Evolutionary conservation across 1,140 invertebrate species (phyloP).

Genomic region (Aphelenchoides besseyi): DNA sequence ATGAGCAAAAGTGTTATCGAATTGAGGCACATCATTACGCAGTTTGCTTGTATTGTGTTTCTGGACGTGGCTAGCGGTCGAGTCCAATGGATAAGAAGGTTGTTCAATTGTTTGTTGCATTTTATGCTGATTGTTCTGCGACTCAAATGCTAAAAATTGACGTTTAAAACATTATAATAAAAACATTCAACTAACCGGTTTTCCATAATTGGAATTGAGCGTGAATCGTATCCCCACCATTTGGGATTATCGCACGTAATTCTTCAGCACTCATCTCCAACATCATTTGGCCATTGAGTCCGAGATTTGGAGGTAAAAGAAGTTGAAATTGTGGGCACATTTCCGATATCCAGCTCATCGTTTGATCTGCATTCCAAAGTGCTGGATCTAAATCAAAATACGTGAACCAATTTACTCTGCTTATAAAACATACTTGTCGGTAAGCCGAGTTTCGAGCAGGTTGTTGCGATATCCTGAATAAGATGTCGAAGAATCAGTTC

Average conservation of each 20-base stretch:
- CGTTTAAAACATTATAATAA: not conserved
- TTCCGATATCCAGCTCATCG: slow-evolving; percentile 62
- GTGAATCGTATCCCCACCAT: slow-evolving; percentile 62
- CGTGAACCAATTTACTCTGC: not conserved
- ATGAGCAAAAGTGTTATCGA: not conserved
- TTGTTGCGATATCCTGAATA: slow-evolving; percentile 57
- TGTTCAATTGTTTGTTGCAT: slow-evolving; percentile 4
- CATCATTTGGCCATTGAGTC: slow-evolving; percentile 57
- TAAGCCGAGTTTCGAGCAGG: slow-evolving; percentile 53
- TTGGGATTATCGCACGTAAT: slow-evolving; percentile 55
- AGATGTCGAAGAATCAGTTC: slow-evolving; percentile 59
- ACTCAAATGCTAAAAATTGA: slow-evolving; percentile 26
- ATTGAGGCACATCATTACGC: not conserved
- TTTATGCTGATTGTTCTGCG: not conserved
- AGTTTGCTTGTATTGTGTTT: not conserved
- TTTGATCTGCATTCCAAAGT: slow-evolving; percentile 62
- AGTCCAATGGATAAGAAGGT: not conserved
- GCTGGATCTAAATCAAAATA: slow-evolving; percentile 56
- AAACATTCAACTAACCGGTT: slow-evolving; percentile 56
- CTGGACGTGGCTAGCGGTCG: not conserved
- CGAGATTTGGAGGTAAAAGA: slow-evolving; percentile 39
- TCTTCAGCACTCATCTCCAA: slow-evolving; percentile 59
- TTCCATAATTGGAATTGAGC: slow-evolving; percentile 65
- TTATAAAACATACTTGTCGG: slow-evolving; percentile 36
- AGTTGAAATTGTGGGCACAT: slow-evolving; percentile 60